Percentiles rank a stretch among this genome's conserved stretches.
Conservation (phyloP, 2,888 invertebrate species). For the Metellina segmentata region DNA sequence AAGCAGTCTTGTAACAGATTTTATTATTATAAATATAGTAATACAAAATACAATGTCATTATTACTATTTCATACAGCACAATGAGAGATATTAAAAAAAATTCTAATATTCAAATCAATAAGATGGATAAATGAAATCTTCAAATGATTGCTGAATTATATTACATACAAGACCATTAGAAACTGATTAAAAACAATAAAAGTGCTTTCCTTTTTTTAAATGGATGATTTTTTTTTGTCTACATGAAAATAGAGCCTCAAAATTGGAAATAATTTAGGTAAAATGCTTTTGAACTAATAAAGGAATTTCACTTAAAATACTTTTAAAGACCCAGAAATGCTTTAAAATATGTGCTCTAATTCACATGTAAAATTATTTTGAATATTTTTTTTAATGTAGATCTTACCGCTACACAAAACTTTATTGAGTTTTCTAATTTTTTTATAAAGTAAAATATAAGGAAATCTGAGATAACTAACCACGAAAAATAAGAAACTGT, state of each 20-base stretch:
- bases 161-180: not conserved
- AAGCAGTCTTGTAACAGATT: slow-evolving; percentile 44
- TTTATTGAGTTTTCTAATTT: not conserved
- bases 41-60: slow-evolving; percentile 60
- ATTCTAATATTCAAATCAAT: not conserved
- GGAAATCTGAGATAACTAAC: too few species aligned
- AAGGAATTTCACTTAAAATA: not conserved
- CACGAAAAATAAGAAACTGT: too few species aligned
- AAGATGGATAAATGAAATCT: not conserved
- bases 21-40: slow-evolving; percentile 69
- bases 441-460: too few species aligned
- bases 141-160: not conserved
- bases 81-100: slow-evolving; percentile 33
- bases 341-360: not conserved
- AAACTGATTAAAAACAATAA: not conserved
- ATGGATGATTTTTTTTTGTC: not conserved
- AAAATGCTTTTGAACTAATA: not conserved
- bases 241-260: not conserved
- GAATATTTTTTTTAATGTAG: too few species aligned
- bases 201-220: not conserved
- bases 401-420: not conserved
- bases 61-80: slow-evolving; percentile 46
- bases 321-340: too few species aligned
- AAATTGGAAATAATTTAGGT: not conserved
- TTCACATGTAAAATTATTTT: too few species aligned